A percentile compares a stretch with the other conserved stretches of the same genome.
These are phyloP conservation scores for Metaphire vulgaris DNA, from an alignment of 1,140 invertebrate genomes.

Conservation along the genomic window DNA sequence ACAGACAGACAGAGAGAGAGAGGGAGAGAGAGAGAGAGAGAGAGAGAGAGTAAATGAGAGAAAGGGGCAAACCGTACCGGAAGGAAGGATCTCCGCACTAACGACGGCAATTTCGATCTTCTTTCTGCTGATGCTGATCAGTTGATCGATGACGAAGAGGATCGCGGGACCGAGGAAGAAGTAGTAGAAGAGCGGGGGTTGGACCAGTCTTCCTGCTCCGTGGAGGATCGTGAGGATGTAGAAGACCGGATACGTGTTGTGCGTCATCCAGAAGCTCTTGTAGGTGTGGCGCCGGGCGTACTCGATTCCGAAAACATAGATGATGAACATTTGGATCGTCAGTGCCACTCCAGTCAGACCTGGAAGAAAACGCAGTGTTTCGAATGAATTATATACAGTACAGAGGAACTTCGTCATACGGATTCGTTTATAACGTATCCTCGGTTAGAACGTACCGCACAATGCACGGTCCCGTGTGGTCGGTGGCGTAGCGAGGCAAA, in stretches of 20 bases:
- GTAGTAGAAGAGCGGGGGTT: slow-evolving; percentile 27
- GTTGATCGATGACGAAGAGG: slow-evolving; percentile 54
- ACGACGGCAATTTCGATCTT: slow-evolving; percentile 59
- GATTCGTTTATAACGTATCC: too few species aligned
- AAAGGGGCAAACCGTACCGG: slow-evolving; percentile 50
- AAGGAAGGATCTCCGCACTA: slow-evolving; percentile 56
- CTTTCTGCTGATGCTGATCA: slow-evolving; percentile 55
- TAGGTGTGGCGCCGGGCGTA: slow-evolving; percentile 29
- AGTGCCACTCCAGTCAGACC: slow-evolving; percentile 31
- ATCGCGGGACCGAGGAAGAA: slow-evolving; percentile 30
- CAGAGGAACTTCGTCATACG: too few species aligned
- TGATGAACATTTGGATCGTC: slow-evolving; percentile 27
- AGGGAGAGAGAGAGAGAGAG: too few species aligned
- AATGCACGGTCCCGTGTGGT: too few species aligned
- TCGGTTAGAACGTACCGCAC: too few species aligned
- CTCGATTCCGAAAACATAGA: slow-evolving; percentile 30
- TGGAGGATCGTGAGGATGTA: slow-evolving; percentile 31
- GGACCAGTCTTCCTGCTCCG: slow-evolving; percentile 33
- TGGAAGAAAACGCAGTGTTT: too few species aligned
- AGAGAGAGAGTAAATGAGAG: too few species aligned
- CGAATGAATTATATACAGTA: too few species aligned
- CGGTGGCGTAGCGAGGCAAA: too few species aligned
- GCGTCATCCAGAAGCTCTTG: slow-evolving; percentile 29
- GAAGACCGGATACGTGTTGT: slow-evolving; percentile 29
- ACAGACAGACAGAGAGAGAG: too few species aligned